These are phyloP conservation scores for Bombus picipes DNA, from an alignment of 1,140 invertebrate species.

Conservation along the genomic window DNA sequence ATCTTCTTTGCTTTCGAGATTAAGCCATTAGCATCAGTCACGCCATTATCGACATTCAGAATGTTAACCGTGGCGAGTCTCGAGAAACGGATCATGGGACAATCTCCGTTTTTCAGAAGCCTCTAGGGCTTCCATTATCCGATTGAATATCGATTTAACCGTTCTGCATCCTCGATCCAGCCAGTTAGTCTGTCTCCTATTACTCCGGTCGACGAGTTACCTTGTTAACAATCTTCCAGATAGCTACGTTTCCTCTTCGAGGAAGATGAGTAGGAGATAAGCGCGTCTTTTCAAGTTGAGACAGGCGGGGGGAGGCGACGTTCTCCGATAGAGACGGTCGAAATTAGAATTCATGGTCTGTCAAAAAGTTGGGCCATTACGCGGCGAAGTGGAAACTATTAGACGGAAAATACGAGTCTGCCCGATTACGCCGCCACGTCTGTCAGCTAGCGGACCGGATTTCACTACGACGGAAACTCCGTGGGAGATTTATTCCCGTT, in stretches of 20 bases:
- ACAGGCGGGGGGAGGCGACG: too few species aligned
- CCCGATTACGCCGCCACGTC: constrained; percentile 1
- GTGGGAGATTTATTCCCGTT: too few species aligned
- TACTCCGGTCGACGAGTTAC: neutral
- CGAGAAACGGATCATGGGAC: neutral
- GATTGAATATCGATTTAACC: neutral
- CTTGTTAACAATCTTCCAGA: neutral
- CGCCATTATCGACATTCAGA: neutral
- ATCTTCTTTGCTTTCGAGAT: constrained; percentile 19
- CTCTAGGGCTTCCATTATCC: too few species aligned
- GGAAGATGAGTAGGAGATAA: neutral
- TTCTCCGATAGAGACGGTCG: too few species aligned
- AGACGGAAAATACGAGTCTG: neutral
- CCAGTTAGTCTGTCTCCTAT: neutral
- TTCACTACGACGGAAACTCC: neutral
- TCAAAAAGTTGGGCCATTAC: constrained; percentile 9
- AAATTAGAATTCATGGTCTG: constrained; percentile 13
- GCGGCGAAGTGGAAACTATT: constrained; percentile 10
- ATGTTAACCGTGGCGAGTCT: neutral
- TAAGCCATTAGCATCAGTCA: constrained; percentile 3
- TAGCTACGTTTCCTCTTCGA: neutral
- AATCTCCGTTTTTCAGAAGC: neutral
- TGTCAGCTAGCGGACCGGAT: neutral
- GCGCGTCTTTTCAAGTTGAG: neutral
- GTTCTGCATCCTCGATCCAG: neutral